Evolutionary conservation across 2,113 vertebrate species (phyloP).

Genomic region (Brachyistius frenatus): DNA sequence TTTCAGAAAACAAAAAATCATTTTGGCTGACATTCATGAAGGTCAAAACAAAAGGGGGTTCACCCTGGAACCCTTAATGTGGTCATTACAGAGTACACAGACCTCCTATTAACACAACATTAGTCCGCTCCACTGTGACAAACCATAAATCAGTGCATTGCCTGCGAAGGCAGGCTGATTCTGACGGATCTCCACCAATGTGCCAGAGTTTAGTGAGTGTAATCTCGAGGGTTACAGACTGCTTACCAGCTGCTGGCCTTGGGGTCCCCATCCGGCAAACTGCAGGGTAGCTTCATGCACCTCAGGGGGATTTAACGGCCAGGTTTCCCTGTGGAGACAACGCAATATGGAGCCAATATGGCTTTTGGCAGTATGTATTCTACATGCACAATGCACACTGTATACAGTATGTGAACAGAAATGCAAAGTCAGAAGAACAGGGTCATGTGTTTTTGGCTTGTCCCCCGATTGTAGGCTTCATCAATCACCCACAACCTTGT

Average conservation of each 20-base stretch:
- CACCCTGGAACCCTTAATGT: background rate
- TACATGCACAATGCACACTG: background rate
- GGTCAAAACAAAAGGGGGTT: slow-evolving; percentile 42
- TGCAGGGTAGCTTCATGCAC: slow-evolving; percentile 92
- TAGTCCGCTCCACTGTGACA: slow-evolving; percentile 29
- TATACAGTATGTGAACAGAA: slow-evolving; percentile 17
- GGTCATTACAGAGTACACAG: slow-evolving; percentile 28
- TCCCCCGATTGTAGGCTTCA: slow-evolving; percentile 46
- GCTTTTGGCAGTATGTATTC: slow-evolving; percentile 1
- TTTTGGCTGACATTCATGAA: slow-evolving; percentile 38
- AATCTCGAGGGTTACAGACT: slow-evolving; percentile 24
- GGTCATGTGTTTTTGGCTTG: slow-evolving; percentile 10
- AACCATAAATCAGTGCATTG: slow-evolving; percentile 30
- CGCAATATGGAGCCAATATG: background rate
- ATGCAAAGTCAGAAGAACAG: slow-evolving; percentile 25
- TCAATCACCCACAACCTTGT: slow-evolving; percentile 61
- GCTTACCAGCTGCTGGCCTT: slow-evolving; percentile 97
- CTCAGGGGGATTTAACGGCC: slow-evolving; percentile 92
- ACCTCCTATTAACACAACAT: slow-evolving; percentile 29
- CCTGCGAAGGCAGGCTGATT: background rate
- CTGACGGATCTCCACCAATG: slow-evolving; percentile 20
- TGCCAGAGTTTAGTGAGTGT: slow-evolving; percentile 22
- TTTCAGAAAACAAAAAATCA: slow-evolving; percentile 34
- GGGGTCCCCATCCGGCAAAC: slow-evolving; percentile 96
- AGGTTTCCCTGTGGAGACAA: slow-evolving; percentile 88